Conservation (phyloP, 1,140 invertebrate species). For the Archivesica marissinica region DNA sequence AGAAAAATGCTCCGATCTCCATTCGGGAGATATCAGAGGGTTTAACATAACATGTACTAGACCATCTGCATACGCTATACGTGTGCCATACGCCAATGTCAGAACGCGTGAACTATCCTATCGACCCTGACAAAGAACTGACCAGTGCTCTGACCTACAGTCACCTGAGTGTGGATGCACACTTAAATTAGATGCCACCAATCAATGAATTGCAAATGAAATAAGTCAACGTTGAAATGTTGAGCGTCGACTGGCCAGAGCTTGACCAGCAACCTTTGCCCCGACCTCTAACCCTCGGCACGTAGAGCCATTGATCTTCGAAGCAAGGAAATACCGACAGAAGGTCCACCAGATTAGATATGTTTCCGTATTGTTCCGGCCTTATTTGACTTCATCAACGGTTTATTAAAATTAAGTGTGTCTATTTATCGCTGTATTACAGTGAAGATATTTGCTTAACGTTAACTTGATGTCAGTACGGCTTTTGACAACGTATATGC, state of each 20-base stretch:
- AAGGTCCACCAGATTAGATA: background rate
- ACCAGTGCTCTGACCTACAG: conserved; percentile 41
- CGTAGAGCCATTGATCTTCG: conserved; percentile 27
- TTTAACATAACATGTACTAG: too few relatives aligned
- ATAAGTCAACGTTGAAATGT: conserved; percentile 60
- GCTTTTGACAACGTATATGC: too few relatives aligned
- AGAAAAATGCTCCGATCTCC: too few relatives aligned
- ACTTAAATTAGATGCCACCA: conserved; percentile 31
- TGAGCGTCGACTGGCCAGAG: conserved; percentile 48
- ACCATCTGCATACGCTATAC: too few relatives aligned
- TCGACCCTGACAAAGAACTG: conserved; percentile 13
- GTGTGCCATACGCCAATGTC: conserved; percentile 12
- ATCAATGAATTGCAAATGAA: conserved; percentile 29
- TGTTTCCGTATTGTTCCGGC: conserved; percentile 4
- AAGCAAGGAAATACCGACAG: conserved; percentile 3
- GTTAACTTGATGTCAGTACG: too few relatives aligned
- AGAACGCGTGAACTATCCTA: background rate
- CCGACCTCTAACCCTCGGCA: conserved; percentile 20
- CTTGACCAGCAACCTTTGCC: conserved; percentile 45
- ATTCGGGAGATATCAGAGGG: too few relatives aligned
- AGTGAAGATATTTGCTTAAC: too few relatives aligned
- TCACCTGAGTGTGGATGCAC: conserved; percentile 9
- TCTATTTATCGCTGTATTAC: background rate
- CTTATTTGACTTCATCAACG: background rate
- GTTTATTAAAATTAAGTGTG: conserved; percentile 2